A percentile compares a stretch with the other conserved stretches of the same genome.
These are phyloP conservation scores for Cephalopterus ornatus DNA, from an alignment of 2,113 vertebrate genomes.

Conservation along the genomic window DNA sequence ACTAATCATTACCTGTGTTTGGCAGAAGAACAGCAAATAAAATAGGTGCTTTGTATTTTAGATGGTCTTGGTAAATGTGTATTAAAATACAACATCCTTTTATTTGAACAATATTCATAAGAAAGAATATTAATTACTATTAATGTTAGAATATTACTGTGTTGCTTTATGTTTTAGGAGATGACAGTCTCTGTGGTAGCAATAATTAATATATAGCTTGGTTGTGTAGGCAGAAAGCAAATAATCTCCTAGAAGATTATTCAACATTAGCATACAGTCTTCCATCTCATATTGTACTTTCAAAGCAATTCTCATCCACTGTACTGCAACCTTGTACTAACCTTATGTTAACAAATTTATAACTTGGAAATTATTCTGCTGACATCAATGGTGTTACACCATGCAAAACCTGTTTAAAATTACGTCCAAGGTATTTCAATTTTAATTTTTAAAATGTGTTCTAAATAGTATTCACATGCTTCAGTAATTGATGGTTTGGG, in stretches of 20 bases:
- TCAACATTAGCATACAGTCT: neutral
- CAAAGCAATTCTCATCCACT: constrained; percentile 23
- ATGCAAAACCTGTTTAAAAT: constrained; percentile 54
- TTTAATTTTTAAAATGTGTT: constrained; percentile 41
- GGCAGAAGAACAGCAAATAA: neutral
- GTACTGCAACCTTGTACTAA: neutral
- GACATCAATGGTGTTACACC: constrained; percentile 23
- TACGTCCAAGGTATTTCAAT: neutral
- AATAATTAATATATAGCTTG: constrained; percentile 42
- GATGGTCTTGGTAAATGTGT: neutral
- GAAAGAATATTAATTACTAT: constrained; percentile 38
- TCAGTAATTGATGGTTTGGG: neutral
- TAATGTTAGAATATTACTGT: constrained; percentile 14
- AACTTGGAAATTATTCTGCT: constrained; percentile 48
- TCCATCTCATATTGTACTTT: neutral
- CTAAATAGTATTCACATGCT: neutral
- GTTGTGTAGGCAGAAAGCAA: constrained; percentile 57
- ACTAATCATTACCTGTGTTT: neutral
- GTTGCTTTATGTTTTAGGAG: constrained; percentile 37
- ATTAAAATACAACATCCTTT: constrained; percentile 34
- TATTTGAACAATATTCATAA: constrained; percentile 53
- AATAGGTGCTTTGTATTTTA: neutral
- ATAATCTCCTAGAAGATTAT: constrained; percentile 13
- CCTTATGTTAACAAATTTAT: constrained; percentile 41
- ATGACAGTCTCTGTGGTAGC: constrained; percentile 3